These are phyloP conservation scores for Amiota mariae DNA, from an alignment of 2,888 invertebrate species.

Conservation along the genomic window DNA sequence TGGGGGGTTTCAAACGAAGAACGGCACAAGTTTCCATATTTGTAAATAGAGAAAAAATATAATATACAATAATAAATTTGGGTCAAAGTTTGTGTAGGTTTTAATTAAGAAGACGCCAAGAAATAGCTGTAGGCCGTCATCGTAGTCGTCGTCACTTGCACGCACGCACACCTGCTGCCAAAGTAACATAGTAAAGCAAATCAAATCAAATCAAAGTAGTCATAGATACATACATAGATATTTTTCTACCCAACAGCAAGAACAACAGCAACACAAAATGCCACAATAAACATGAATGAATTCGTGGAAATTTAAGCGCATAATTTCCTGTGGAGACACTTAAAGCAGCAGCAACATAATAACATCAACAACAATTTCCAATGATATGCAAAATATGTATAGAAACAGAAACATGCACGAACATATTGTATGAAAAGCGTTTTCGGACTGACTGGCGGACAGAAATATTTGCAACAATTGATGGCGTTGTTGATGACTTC, in stretches of 20 bases:
- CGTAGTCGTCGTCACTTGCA: constrained; percentile 4
- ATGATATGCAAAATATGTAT: constrained; percentile 1
- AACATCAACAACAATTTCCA: constrained; percentile 20
- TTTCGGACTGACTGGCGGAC: not conserved
- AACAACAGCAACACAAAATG: not conserved
- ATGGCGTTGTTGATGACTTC: constrained; percentile 63
- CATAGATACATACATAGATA: constrained; percentile 2
- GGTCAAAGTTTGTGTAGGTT: constrained; percentile 63
- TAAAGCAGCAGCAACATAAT: not conserved
- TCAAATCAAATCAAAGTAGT: not conserved
- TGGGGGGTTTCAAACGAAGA: not conserved
- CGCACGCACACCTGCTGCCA: constrained; percentile 24
- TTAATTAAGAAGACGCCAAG: constrained; percentile 56
- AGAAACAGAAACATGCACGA: too few species aligned
- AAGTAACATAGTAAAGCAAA: constrained; percentile 21
- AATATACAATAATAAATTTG: constrained; percentile 45
- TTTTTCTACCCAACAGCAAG: not conserved
- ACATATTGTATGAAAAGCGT: too few species aligned
- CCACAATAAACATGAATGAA: not conserved
- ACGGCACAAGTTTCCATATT: constrained; percentile 5
- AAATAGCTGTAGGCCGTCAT: constrained; percentile 39
- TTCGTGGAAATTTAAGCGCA: constrained; percentile 29
- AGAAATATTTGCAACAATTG: constrained; percentile 59
- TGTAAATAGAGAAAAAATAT: not conserved
- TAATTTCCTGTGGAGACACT: constrained; percentile 26